Base-by-base conservation (phyloP, 1,140 invertebrate species). In the Euglossa dilemma region DNA sequence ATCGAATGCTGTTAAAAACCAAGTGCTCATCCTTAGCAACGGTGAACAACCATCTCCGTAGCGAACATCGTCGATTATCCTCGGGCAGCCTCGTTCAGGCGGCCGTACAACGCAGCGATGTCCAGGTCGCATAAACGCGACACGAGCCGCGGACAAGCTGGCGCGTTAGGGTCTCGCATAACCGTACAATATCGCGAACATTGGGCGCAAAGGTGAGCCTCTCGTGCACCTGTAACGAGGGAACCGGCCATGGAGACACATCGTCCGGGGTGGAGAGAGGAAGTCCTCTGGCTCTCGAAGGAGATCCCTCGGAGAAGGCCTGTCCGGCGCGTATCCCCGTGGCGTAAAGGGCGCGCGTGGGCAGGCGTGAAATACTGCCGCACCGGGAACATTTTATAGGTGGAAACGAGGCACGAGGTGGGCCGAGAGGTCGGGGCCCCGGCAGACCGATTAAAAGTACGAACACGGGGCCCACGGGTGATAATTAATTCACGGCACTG, bases 121-220 rank as follows among this genome's bases (percentile, higher is more conserved):
- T 36, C 36, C 66, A 71, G 59, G 83, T 61, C 77, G 87, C 63
- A 87, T 88, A 89, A 87, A 91, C 91, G 89, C 86, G 90, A 91
- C 91, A 89, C 87, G 87, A 84, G 87, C 84, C 87, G 79, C 73
- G 87, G 89, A 89, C 80, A 84, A 47, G 47, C 14, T 83, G 85
- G 71, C 71, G 87, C 90, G 89, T 92, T 91, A 91, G 91, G 83
- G 83, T 75, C 83, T 82, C 88, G 89, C 90, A 91, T 89, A 86
- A 90, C 86, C 91, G 85, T 91, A 92, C 85, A 86, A 92, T 92
- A 92, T 92, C 90, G 88, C 88, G 80, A 88, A 86, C 86, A 85
- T 87, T 92, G 84, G 84, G 88, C 85, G 88, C 81, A 76, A 80
- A 54, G 61, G 76, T 61, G 56, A 73, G 64, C 43, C 67, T 28